Evolutionary conservation across 1,140 invertebrate genomes (phyloP).

Genomic region (Megalonaias nervosa): DNA sequence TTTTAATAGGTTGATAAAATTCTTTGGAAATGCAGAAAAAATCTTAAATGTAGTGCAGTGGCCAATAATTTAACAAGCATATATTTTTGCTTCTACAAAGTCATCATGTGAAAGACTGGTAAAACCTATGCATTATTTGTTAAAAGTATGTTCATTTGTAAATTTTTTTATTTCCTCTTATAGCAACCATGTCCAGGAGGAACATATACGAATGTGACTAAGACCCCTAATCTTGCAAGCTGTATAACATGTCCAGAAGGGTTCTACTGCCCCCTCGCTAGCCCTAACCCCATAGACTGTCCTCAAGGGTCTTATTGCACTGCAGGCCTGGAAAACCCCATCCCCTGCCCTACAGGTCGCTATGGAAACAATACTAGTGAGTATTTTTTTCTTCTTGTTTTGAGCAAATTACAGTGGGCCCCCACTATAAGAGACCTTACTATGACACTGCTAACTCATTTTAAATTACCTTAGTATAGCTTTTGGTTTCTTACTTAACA

Average conservation of each 20-base stretch:
- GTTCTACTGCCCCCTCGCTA: conserved; percentile 62
- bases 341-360: conserved; percentile 63
- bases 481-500: no score
- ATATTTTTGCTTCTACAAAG: background rate
- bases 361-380: conserved; percentile 60
- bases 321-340: conserved; percentile 45
- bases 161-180: background rate
- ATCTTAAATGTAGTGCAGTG: no score
- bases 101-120: no score
- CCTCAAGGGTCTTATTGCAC: conserved; percentile 63
- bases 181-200: conserved; percentile 60
- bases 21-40: no score
- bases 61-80: no score
- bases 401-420: no score
- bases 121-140: background rate
- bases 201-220: conserved; percentile 58
- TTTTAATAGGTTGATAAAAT: no score
- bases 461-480: no score
- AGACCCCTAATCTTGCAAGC: conserved; percentile 53
- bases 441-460: no score
- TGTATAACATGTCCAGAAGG: conserved; percentile 63
- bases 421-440: no score
- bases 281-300: conserved; percentile 50
- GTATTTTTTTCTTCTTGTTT: background rate
- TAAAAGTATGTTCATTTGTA: no score